Conservation (phyloP, 2,113 vertebrate species). For the Lophochroa leadbeateri region DNA sequence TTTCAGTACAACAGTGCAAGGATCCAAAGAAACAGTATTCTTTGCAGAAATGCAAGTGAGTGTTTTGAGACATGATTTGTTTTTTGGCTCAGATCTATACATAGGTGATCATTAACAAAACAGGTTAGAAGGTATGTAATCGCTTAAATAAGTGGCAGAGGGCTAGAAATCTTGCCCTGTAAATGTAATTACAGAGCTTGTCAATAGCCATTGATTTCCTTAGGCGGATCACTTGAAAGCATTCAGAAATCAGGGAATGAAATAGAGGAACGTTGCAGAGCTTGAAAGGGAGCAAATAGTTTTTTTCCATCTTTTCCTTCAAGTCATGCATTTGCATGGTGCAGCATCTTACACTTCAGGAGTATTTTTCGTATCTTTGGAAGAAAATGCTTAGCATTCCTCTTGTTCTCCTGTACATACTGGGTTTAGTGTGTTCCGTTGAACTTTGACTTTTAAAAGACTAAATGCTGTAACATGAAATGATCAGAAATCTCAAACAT, state of each 20-base stretch:
- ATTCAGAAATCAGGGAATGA: background rate
- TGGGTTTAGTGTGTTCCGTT: background rate
- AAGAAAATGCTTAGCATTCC: background rate
- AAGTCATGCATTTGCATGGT: background rate
- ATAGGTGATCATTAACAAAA: constrained; percentile 31
- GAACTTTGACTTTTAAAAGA: background rate
- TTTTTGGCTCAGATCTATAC: constrained; percentile 24
- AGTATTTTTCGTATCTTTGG: background rate
- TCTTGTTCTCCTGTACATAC: background rate
- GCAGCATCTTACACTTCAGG: background rate
- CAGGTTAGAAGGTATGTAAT: constrained; percentile 22
- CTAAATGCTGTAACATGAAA: background rate
- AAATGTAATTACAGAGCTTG: constrained; percentile 75
- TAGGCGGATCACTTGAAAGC: constrained; percentile 38
- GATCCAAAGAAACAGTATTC: background rate
- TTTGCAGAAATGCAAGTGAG: background rate
- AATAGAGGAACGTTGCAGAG: background rate
- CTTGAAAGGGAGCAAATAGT: background rate
- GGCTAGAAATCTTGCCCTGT: constrained; percentile 64
- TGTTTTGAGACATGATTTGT: background rate
- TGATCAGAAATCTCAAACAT: background rate
- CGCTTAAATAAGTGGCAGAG: constrained; percentile 3
- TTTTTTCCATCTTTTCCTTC: background rate
- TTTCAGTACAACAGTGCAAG: background rate
- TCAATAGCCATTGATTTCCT: constrained; percentile 72